phyloP scores from a whole-genome alignment of 2,888 invertebrate genomes.

The Drosophila cognata region DNA sequence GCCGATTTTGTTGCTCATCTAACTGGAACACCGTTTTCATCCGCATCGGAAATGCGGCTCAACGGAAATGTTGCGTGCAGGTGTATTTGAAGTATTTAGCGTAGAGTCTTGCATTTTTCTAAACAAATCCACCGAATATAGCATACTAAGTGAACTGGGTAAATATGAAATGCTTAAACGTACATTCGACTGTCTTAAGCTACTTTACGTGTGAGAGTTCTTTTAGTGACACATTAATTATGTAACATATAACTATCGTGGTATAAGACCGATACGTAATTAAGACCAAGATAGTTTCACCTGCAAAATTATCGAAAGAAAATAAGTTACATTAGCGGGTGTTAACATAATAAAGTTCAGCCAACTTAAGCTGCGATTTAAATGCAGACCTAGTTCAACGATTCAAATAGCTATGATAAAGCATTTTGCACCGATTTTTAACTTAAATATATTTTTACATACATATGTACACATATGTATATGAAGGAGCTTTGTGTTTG shows the following conservation, averaged over 20 bases:
- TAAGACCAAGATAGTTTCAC: conserved; percentile 17
- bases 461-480: not conserved
- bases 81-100: conserved; percentile 32
- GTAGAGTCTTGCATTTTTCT: not conserved
- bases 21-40: conserved; percentile 66
- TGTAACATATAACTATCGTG: conserved; percentile 12
- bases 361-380: not conserved
- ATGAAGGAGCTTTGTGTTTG: conserved; percentile 5
- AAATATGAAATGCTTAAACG: conserved; percentile 10
- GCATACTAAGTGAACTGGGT: not conserved
- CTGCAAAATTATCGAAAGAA: not conserved
- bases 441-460: not conserved
- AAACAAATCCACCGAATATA: not conserved
- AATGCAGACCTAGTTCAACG: not conserved
- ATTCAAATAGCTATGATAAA: not conserved
- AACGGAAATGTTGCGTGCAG: conserved; percentile 53
- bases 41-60: conserved; percentile 52
- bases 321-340: not conserved
- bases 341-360: not conserved
- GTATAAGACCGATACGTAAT: conserved; percentile 22
- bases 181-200: not conserved
- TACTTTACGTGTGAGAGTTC: not conserved
- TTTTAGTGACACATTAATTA: conserved; percentile 16
- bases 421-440: not conserved
- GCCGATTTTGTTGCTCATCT: conserved; percentile 68